phyloP scores from a whole-genome alignment of 2,113 vertebrate species.

The Pachycephala philippinensis region DNA sequence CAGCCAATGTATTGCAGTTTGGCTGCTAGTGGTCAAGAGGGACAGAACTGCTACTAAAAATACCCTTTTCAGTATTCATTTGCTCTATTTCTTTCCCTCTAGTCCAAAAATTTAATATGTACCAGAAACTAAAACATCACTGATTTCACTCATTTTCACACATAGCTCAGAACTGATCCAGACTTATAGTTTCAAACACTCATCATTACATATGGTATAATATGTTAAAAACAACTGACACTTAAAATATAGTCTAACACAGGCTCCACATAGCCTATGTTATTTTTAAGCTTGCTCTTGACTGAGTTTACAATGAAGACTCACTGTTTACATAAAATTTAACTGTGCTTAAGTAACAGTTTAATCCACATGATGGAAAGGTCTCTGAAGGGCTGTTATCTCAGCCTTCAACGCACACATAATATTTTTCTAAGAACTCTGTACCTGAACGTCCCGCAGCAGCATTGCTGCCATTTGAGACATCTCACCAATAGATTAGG shows the following conservation, averaged over 20 bases:
- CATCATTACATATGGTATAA: background rate
- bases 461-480: background rate
- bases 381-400: background rate
- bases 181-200: background rate
- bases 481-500: background rate
- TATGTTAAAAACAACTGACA: background rate
- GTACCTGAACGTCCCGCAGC: background rate
- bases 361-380: background rate
- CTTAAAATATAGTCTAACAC: background rate
- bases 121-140: background rate
- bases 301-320: background rate
- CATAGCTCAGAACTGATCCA: background rate
- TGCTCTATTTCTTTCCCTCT: background rate
- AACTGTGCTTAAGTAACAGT: background rate
- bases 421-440: background rate
- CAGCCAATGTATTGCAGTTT: background rate
- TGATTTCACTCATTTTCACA: background rate
- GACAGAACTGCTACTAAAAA: background rate
- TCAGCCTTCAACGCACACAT: background rate
- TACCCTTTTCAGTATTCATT: background rate
- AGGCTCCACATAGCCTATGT: background rate
- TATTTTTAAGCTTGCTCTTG: conserved; percentile 18
- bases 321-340: background rate
- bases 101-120: background rate
- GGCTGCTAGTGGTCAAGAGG: background rate